Conservation (phyloP, 2,113 vertebrate species). For the Nothoprocta pentlandii region DNA sequence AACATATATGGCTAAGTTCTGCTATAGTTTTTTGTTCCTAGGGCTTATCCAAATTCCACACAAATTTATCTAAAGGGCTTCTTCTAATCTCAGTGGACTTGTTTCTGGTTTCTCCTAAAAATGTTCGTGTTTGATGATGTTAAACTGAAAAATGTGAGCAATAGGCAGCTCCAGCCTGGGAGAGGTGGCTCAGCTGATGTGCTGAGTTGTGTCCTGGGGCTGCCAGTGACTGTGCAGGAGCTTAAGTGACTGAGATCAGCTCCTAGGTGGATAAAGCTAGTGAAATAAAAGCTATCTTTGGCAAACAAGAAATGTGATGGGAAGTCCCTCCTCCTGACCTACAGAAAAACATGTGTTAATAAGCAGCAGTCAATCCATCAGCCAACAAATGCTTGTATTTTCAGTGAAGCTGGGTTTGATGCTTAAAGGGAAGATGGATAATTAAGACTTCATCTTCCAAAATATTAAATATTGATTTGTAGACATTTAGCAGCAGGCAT, state of each 20-base stretch:
- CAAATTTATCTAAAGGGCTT: not conserved
- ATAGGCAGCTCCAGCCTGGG: not conserved
- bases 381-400: constrained; percentile 58
- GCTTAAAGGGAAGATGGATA: constrained; percentile 74
- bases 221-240: not conserved
- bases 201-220: not conserved
- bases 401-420: constrained; percentile 62
- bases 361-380: constrained; percentile 67
- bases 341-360: constrained; percentile 64
- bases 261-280: not conserved
- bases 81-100: not conserved
- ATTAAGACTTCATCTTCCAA: constrained; percentile 81
- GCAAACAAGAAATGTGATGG: not conserved
- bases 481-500: constrained; percentile 76
- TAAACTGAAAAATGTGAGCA: not conserved
- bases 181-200: not conserved
- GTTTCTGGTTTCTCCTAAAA: not conserved
- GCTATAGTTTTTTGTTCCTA: not conserved
- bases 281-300: not conserved
- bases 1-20: not conserved
- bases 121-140: not conserved
- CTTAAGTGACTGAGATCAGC: not conserved
- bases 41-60: not conserved
- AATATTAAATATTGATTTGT: constrained; percentile 84
- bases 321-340: constrained; percentile 54